phyloP scores from a whole-genome alignment of 2,888 invertebrate species.

The Caenorhabditis sp. region DNA sequence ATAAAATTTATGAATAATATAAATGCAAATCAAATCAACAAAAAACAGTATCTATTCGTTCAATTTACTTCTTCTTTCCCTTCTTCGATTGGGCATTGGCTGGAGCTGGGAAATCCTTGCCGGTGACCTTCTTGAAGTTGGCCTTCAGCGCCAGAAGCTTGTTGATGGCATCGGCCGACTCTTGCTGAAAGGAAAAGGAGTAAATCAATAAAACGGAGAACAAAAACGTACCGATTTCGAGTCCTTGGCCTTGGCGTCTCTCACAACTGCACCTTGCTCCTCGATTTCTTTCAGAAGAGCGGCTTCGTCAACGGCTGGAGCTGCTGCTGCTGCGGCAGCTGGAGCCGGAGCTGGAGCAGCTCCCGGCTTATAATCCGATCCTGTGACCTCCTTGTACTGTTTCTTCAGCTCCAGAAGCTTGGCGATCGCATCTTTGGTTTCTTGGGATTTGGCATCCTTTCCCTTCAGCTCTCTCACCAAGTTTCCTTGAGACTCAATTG shows the following conservation, averaged over 20 bases:
- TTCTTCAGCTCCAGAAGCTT: slow-evolving; percentile 88
- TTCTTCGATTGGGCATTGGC: slow-evolving; percentile 44
- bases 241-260: slow-evolving; percentile 75
- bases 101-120: slow-evolving; percentile 85
- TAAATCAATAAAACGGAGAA: too few relatives aligned
- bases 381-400: slow-evolving; percentile 88
- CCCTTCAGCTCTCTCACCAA: slow-evolving; percentile 87
- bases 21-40: neutral
- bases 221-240: slow-evolving; percentile 57
- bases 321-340: slow-evolving; percentile 55
- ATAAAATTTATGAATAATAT: neutral
- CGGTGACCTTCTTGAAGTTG: slow-evolving; percentile 88
- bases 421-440: slow-evolving; percentile 86
- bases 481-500: slow-evolving; percentile 86
- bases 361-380: slow-evolving; percentile 82
- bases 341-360: slow-evolving; percentile 49
- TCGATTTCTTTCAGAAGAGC: slow-evolving; percentile 54
- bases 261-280: slow-evolving; percentile 57
- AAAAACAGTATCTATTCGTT: slow-evolving; percentile 2
- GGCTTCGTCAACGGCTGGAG: slow-evolving; percentile 34
- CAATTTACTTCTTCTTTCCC: slow-evolving; percentile 51
- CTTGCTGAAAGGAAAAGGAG: slow-evolving; percentile 76
- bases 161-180: slow-evolving; percentile 86
- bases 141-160: slow-evolving; percentile 88
- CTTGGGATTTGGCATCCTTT: slow-evolving; percentile 84